Conservation (phyloP, 1,140 invertebrate genomes). For the Drosophila ogumai region DNA sequence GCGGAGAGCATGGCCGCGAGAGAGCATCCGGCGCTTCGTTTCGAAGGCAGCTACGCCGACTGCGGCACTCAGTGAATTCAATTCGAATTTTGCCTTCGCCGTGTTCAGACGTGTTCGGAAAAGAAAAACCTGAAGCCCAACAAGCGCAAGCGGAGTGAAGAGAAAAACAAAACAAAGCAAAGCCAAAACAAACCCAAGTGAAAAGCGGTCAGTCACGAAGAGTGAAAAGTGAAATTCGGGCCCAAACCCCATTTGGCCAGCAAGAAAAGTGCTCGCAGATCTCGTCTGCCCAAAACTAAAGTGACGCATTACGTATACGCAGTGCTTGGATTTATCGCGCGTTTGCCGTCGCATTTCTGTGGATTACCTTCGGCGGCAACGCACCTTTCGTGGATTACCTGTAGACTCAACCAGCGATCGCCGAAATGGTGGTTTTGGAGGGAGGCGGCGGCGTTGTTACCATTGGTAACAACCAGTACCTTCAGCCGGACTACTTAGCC, state of each 20-base stretch:
- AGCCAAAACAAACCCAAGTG: constrained; percentile 20
- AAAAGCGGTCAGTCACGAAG: constrained; percentile 33
- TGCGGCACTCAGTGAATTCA: constrained; percentile 53
- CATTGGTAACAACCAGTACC: constrained; percentile 95
- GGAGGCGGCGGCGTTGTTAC: constrained; percentile 94
- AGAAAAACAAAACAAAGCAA: constrained; percentile 20
- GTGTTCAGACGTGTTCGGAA: constrained; percentile 82
- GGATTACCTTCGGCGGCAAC: constrained; percentile 44
- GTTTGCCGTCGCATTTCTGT: constrained; percentile 50
- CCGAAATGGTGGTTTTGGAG: constrained; percentile 94
- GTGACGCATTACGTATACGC: constrained; percentile 20
- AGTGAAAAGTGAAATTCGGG: constrained; percentile 46
- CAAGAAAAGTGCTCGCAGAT: constrained; percentile 33
- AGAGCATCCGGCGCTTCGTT: constrained; percentile 45
- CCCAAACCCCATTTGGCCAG: constrained; percentile 33
- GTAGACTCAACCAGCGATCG: constrained; percentile 28
- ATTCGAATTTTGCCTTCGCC: constrained; percentile 83
- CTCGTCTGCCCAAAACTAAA: constrained; percentile 34
- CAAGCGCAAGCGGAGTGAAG: constrained; percentile 37
- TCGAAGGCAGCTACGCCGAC: constrained; percentile 49
- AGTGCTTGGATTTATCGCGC: constrained; percentile 57
- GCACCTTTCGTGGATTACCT: constrained; percentile 61
- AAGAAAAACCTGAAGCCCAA: constrained; percentile 58
- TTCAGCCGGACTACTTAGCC: constrained; percentile 96
- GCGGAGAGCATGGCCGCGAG: constrained; percentile 8